phyloP scores from a whole-genome alignment of 2,113 vertebrate genomes.

The Kryptolebias marmoratus region DNA sequence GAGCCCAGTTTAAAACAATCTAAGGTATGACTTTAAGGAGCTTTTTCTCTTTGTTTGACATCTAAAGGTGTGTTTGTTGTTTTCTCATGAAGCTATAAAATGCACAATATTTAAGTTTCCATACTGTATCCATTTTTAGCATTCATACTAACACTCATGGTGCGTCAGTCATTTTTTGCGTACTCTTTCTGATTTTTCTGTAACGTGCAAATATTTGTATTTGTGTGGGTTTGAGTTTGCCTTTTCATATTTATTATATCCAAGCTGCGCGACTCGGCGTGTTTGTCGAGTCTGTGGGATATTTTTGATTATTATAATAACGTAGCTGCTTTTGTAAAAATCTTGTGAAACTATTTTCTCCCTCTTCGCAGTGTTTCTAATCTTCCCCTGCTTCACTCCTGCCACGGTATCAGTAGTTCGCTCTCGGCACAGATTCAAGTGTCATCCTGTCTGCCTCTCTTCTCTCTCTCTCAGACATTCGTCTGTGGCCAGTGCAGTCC shows the following conservation, averaged over 20 bases:
- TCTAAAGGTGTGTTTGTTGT: too few relatives aligned
- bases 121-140: background rate
- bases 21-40: too few relatives aligned
- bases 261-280: constrained; percentile 1
- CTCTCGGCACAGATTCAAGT: constrained; percentile 35
- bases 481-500: constrained; percentile 13
- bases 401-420: constrained; percentile 23
- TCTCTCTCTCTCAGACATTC: constrained; percentile 29
- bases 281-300: background rate
- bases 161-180: background rate
- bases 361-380: constrained; percentile 9
- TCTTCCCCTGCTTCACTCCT: constrained; percentile 11
- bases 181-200: background rate
- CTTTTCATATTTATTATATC: background rate
- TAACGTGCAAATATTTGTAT: background rate
- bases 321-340: constrained; percentile 6
- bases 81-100: too few relatives aligned
- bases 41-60: too few relatives aligned
- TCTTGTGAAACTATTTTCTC: constrained; percentile 3
- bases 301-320: constrained; percentile 32
- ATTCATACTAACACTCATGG: background rate
- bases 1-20: too few relatives aligned
- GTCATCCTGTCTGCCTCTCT: constrained; percentile 28
- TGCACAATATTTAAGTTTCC: too few relatives aligned
- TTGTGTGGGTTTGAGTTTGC: background rate